Conservation (phyloP, 2,113 vertebrate species). For the Grammomys surdaster region DNA sequence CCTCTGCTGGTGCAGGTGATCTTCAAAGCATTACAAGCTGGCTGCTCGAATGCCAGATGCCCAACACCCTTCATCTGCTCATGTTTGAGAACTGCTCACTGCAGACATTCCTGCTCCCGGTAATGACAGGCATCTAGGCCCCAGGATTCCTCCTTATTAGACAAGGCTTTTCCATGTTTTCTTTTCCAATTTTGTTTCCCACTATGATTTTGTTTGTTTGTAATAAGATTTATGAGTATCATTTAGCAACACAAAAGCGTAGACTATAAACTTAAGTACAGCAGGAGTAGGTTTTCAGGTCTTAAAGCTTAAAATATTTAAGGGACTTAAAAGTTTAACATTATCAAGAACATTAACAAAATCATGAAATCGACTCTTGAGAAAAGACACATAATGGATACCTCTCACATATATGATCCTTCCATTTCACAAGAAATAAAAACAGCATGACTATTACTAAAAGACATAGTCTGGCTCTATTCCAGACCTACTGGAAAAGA, state of each 20-base stretch:
- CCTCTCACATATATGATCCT: neutral
- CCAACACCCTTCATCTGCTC: neutral
- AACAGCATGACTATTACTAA: neutral
- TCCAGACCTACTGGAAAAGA: neutral
- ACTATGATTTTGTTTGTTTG: neutral
- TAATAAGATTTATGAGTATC: neutral
- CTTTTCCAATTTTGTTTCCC: conserved; percentile 25
- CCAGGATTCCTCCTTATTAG: neutral
- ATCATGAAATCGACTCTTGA: conserved; percentile 29
- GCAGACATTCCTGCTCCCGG: neutral
- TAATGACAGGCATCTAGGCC: neutral
- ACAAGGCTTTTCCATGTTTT: neutral
- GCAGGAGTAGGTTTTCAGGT: neutral
- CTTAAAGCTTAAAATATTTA: neutral
- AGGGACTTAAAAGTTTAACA: neutral
- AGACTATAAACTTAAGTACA: neutral
- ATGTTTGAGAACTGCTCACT: neutral
- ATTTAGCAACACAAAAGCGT: conserved; percentile 2
- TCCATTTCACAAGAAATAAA: conserved; percentile 28
- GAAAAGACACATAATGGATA: neutral
- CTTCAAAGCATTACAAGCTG: neutral
- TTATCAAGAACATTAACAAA: neutral
- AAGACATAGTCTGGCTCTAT: neutral
- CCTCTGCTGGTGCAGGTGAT: neutral
- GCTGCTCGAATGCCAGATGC: no score